Base-by-base conservation (phyloP, 1,140 invertebrate genomes). In the Arion vulgaris region DNA sequence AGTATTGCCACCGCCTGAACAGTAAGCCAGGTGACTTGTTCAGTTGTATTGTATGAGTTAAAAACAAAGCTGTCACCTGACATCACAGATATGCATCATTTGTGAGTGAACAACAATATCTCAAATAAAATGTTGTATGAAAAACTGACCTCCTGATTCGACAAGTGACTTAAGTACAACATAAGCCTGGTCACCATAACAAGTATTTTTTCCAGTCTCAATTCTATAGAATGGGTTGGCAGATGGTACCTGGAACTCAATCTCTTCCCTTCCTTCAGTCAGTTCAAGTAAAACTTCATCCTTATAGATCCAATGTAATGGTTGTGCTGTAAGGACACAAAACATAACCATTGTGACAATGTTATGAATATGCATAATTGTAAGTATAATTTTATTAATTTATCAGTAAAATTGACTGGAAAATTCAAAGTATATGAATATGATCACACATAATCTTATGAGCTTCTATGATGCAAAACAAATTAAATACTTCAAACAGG, bases 281-380 rank as follows among this genome's bases (percentile, higher is more conserved):
- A 89, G 66, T 17, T 72, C 77, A 36, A 87, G 82, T 34, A 91
- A 79, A 51, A 87, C 87, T 13, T 87, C 85, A 23, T 83, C 75
- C 17, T 90, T 85, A 76, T 91, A 91, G 19, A 87, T 87, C 90
- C 90, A 91, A 81, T 91, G 90, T 28, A 91, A 80, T 19, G 90
- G 90, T 68, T 90, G 89, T 57, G 86, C 90, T 91, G 53, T 32
- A 28, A 26, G n/a, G n/a, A n/a, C n/a, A n/a, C n/a, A n/a, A n/a
- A n/a, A n/a, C n/a, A 77, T 51, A 15, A 7, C n/a, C 11, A n/a
- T 69, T 69, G 9, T 13, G 28, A 69, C 11, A n/a, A 81, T 5
- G 73, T 15, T 57, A 57, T 57, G 26, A 15, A 57, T 57, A 57
- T 57, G 26, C 26, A 57, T 57, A 57, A 15, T 15, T 57, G 26